phyloP scores from a whole-genome alignment of 2,113 vertebrate species.

The Scomber colias region DNA sequence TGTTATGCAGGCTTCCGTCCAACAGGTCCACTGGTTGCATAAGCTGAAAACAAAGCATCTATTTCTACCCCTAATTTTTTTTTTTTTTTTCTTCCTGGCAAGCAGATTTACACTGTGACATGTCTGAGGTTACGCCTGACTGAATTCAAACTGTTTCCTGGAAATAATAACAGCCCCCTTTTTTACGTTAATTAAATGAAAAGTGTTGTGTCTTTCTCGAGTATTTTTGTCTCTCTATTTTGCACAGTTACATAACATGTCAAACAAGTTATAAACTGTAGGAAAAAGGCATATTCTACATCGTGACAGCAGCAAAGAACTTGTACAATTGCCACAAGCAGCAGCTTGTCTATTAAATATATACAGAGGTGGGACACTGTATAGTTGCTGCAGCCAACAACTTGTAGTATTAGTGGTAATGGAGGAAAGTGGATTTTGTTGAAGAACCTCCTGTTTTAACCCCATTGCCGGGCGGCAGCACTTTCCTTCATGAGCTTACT shows the following conservation, averaged over 20 bases:
- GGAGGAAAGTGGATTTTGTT: constrained; percentile 27
- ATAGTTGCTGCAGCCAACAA: constrained; percentile 28
- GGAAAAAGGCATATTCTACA: constrained; percentile 32
- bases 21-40: constrained; percentile 78
- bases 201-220: not conserved
- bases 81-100: constrained; percentile 29
- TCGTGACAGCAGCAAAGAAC: constrained; percentile 2
- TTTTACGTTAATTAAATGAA: constrained; percentile 62
- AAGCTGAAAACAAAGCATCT: constrained; percentile 79
- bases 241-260: constrained; percentile 49
- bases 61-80: constrained; percentile 57
- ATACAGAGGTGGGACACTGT: not conserved
- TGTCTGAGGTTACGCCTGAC: constrained; percentile 73
- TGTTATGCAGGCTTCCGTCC: constrained; percentile 77
- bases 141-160: constrained; percentile 74
- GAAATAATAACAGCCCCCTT: constrained; percentile 63
- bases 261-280: constrained; percentile 55
- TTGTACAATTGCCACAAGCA: constrained; percentile 1
- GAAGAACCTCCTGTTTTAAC: not conserved
- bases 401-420: not conserved
- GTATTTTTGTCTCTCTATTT: not conserved
- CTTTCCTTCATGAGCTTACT: constrained; percentile 5
- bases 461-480: not conserved
- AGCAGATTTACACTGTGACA: constrained; percentile 76
- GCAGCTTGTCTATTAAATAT: constrained; percentile 41